phyloP scores from a whole-genome alignment of 2,888 invertebrate genomes.

The Acanthoscelides obtectus region DNA sequence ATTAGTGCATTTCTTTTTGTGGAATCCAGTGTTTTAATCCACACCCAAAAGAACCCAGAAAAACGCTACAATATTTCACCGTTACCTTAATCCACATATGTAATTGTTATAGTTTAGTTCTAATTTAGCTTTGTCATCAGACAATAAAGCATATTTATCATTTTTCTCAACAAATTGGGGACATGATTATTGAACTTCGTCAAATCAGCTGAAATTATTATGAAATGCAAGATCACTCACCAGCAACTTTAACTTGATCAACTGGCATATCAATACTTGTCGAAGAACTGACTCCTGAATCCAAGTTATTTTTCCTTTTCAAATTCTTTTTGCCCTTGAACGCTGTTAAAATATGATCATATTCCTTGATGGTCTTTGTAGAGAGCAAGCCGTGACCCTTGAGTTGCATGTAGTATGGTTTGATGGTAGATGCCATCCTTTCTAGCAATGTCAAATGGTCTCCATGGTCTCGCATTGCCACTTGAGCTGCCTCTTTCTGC shows the following conservation, averaged over 20 bases:
- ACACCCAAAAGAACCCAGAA: no score
- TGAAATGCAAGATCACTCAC: background rate
- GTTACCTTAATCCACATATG: no score
- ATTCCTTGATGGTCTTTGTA: constrained; percentile 53
- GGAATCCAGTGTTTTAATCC: no score
- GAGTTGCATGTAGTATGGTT: constrained; percentile 56
- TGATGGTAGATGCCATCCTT: constrained; percentile 50
- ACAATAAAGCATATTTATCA: no score
- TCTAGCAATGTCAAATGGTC: constrained; percentile 31
- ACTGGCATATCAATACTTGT: constrained; percentile 18
- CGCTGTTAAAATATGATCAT: constrained; percentile 55
- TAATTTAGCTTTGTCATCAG: no score
- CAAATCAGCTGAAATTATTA: background rate
- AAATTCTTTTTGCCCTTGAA: constrained; percentile 58
- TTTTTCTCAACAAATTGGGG: no score
- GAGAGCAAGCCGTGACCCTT: constrained; percentile 57
- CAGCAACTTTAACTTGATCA: constrained; percentile 9
- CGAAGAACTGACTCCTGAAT: constrained; percentile 32
- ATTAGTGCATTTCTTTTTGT: no score
- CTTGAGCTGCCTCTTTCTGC: constrained; percentile 26
- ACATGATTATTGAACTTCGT: no score
- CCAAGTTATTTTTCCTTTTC: constrained; percentile 53
- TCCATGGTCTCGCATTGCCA: constrained; percentile 32
- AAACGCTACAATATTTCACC: no score
- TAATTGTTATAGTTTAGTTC: no score